These are phyloP conservation scores for Eleutherodactylus coqui DNA, from an alignment of 2,797 vertebrate species.

Conservation along the genomic window DNA sequence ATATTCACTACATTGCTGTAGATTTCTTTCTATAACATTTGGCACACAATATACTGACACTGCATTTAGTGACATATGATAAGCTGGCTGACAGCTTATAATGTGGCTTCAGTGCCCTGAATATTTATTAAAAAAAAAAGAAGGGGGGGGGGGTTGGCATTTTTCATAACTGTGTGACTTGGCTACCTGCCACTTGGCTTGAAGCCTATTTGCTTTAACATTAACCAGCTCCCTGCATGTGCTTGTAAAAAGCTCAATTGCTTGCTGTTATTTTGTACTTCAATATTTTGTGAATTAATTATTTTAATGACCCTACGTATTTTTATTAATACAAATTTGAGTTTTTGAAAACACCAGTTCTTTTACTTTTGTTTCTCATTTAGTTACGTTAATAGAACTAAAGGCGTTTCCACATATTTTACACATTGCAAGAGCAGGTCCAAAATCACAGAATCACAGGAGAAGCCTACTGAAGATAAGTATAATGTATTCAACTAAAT, in stretches of 20 bases:
- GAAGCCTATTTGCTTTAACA: slow-evolving; percentile 13
- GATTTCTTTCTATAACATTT: slow-evolving; percentile 8
- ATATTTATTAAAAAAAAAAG: slow-evolving; percentile 31
- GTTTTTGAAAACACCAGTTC: not conserved
- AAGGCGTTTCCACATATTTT: not conserved
- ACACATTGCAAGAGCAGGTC: too few relatives aligned
- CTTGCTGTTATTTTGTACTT: not conserved
- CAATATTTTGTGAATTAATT: not conserved
- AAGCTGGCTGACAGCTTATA: slow-evolving; percentile 34
- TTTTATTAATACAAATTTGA: not conserved
- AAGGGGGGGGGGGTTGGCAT: not conserved
- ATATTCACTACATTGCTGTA: not conserved
- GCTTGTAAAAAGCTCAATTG: slow-evolving; percentile 4
- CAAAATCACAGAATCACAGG: too few relatives aligned
- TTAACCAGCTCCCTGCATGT: not conserved
- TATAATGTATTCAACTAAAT: too few relatives aligned
- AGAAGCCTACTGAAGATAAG: too few relatives aligned
- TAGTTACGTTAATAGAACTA: not conserved
- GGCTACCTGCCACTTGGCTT: slow-evolving; percentile 8
- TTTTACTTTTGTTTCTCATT: not conserved
- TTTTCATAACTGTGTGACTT: slow-evolving; percentile 15
- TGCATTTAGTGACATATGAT: slow-evolving; percentile 36
- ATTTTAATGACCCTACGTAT: not conserved
- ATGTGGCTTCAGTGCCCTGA: slow-evolving; percentile 19
- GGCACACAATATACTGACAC: slow-evolving; percentile 21